Conservation (phyloP, 2,797 vertebrate genomes). For the Rhodeus uyekii region DNA sequence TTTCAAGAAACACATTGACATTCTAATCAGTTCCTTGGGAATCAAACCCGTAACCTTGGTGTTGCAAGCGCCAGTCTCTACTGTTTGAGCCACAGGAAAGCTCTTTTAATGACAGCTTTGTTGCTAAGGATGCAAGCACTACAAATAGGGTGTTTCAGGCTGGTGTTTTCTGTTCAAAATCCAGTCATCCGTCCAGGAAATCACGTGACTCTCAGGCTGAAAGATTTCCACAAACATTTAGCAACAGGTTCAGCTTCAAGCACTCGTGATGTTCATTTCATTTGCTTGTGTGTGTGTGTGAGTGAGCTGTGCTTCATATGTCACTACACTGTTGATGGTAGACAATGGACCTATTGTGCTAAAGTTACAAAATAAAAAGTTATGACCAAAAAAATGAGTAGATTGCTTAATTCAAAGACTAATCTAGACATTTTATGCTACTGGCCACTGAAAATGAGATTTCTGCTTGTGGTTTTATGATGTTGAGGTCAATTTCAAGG, state of each 20-base stretch:
- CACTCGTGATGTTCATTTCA: no score
- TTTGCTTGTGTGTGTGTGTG: no score
- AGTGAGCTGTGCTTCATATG: background rate
- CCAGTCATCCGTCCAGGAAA: background rate
- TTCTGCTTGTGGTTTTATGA: background rate
- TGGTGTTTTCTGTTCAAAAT: background rate
- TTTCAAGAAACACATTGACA: no score
- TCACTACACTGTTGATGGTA: background rate
- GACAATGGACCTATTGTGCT: background rate
- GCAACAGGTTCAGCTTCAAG: background rate
- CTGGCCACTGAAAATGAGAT: no score
- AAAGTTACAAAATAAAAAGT: background rate
- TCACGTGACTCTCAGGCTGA: background rate
- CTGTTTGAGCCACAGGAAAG: no score
- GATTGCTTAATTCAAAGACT: no score
- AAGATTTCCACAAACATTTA: background rate
- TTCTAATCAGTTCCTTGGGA: no score
- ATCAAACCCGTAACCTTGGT: no score
- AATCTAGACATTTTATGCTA: background rate
- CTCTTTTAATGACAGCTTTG: no score
- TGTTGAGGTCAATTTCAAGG: background rate
- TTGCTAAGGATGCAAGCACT: no score
- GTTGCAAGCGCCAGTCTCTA: no score
- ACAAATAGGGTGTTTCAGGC: background rate
- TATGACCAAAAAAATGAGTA: no score